Evolutionary conservation across 2,888 invertebrate species (phyloP).

Genomic region (Tenodera sinensis): DNA sequence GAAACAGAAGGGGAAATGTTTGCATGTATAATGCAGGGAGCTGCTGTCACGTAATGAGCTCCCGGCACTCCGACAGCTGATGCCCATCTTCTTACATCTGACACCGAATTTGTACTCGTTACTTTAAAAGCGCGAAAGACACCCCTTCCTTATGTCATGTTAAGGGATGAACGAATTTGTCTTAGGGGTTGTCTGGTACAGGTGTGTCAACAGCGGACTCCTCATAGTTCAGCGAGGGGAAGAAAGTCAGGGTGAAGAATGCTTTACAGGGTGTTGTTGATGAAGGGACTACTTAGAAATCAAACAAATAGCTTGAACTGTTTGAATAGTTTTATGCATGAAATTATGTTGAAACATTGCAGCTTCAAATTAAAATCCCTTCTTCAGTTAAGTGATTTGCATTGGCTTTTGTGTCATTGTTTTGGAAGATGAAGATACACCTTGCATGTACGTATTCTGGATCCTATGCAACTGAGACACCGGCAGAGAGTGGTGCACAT

Average conservation of each 20-base stretch:
- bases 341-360: no score
- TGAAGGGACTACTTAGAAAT: no score
- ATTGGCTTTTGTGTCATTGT: no score
- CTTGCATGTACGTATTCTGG: no score
- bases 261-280: background rate
- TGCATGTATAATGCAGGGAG: background rate
- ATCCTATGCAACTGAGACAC: no score
- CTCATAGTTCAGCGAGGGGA: background rate
- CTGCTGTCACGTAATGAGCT: background rate
- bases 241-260: background rate
- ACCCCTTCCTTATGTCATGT: background rate
- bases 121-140: background rate
- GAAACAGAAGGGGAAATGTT: background rate
- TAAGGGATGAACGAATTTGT: background rate
- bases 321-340: no score
- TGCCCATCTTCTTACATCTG: background rate
- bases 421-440: no score
- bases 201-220: background rate
- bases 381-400: no score
- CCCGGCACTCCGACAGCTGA: constrained; percentile 2
- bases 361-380: no score
- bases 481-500: no score
- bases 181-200: background rate
- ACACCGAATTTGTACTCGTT: constrained; percentile 13
- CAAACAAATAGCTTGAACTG: no score